Evolutionary conservation across 2,888 invertebrate species (phyloP), one percentile per base, ranked within the genome.

Genomic region (Cryptus viduatorius): DNA sequence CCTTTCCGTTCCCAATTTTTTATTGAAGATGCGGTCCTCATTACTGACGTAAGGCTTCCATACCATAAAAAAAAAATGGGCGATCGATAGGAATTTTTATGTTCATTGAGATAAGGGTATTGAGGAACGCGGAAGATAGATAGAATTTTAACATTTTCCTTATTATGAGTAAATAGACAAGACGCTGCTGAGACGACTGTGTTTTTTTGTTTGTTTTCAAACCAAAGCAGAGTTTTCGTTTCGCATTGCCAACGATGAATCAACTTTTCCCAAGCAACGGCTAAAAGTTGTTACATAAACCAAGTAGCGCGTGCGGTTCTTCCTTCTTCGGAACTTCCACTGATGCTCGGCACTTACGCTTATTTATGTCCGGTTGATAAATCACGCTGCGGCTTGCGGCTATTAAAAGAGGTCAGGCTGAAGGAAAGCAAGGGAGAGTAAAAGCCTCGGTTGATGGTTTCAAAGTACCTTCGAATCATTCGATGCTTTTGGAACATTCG

Each of bases 241-340:
- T 3, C 48, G 0, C 24, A 44, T 14, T 67, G 37, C 69, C 37
- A 42, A 16, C 56, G 56, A 53, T 77, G 76, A 44, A 77, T 83
- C 84, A 87, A 89, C 73, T 89, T 89, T 85, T 76, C 82, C 81
- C 37, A 37, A 82, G 79, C 71, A 56, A 53, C 31, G 53, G 31
- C 72, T 87, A 76, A 84, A 89, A 89, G 87, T 89, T 89, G 71
- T 67, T 56, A 67, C 84, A 86, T 89, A 88, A 89, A 87, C 64
- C 86, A 37, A 85, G 68, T 29, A 42, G 83, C 19, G 76, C 53
- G 68, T 61, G 79, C 14, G 37, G 14, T 78, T 72, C 64, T 80
- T 42, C 56, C 12, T 31, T 42, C 29, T 12, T 71, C 53, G 77
- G 83, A 76, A 79, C 73, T 84, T 72, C 79, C 81, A 48, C 68